These are phyloP conservation scores for Apis cerana DNA, from an alignment of 1,140 invertebrate species.

Conservation along the genomic window DNA sequence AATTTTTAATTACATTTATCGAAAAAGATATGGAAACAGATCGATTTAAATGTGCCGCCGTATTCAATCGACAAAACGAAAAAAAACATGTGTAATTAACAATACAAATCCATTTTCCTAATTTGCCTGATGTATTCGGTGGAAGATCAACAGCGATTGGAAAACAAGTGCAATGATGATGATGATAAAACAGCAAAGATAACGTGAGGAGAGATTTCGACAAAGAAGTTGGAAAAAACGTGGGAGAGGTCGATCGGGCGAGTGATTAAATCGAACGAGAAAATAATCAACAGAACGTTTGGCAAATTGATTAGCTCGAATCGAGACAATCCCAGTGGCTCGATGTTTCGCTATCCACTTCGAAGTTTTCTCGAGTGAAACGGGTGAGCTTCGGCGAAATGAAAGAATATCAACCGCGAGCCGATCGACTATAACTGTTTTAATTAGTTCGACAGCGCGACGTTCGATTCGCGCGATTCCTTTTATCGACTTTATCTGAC, in stretches of 20 bases:
- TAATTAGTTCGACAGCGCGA: slow-evolving; percentile 27
- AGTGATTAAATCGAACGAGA: slow-evolving; percentile 14
- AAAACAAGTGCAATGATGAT: no score
- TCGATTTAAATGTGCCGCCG: no score
- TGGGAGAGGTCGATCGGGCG: no score
- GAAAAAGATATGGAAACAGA: no score
- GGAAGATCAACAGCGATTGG: no score
- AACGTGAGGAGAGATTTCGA: neutral
- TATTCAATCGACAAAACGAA: no score
- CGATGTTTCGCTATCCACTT: neutral
- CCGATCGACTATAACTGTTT: slow-evolving; percentile 18
- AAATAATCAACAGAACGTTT: slow-evolving; percentile 29
- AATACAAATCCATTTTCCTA: no score
- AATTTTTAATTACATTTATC: no score
- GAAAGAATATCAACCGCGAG: slow-evolving; percentile 33
- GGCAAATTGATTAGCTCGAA: slow-evolving; percentile 30
- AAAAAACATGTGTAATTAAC: no score
- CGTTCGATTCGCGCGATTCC: slow-evolving; percentile 11
- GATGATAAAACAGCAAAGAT: no score
- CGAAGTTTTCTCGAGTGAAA: neutral
- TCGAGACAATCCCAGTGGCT: neutral
- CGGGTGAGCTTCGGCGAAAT: neutral
- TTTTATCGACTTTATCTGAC: neutral
- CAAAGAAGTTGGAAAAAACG: no score
- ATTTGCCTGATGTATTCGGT: no score